These are phyloP conservation scores for Pleuronectes platessa DNA, from an alignment of 2,113 vertebrate species.

Conservation along the genomic window DNA sequence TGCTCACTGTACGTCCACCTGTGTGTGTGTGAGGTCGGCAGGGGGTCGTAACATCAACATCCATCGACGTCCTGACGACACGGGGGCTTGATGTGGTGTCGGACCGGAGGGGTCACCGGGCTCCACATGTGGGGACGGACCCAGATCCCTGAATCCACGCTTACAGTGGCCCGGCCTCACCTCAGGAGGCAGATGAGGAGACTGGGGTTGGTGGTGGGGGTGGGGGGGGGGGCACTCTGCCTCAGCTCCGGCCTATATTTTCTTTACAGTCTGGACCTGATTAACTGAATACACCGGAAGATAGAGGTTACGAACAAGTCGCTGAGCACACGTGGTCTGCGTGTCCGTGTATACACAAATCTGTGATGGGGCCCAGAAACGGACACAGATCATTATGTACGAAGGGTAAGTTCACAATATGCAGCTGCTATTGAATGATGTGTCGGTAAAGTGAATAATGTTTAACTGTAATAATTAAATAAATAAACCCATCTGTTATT, in stretches of 20 bases:
- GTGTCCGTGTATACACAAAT: not conserved
- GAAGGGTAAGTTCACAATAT: not conserved
- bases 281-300: constrained; percentile 46
- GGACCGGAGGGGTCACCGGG: constrained; percentile 44
- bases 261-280: constrained; percentile 46
- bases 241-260: constrained; percentile 30
- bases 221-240: constrained; percentile 8
- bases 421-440: not conserved
- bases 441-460: too few relatives aligned
- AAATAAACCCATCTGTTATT: too few relatives aligned
- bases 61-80: constrained; percentile 55
- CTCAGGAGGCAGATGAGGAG: constrained; percentile 26
- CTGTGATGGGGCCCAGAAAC: not conserved
- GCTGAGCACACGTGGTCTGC: not conserved
- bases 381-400: not conserved
- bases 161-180: constrained; percentile 20
- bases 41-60: constrained; percentile 39
- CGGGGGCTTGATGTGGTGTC: constrained; percentile 44
- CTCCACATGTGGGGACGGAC: constrained; percentile 57
- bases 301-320: constrained; percentile 16
- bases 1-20: constrained; percentile 48
- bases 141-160: constrained; percentile 18
- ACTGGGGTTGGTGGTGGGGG: not conserved
- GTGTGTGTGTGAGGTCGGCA: constrained; percentile 51
- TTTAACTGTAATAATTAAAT: too few relatives aligned